Percentiles rank a stretch among this genome's conserved stretches.
Evolutionary conservation across 1,140 invertebrate species (phyloP).

Genomic region (Aphelenchoides besseyi): DNA sequence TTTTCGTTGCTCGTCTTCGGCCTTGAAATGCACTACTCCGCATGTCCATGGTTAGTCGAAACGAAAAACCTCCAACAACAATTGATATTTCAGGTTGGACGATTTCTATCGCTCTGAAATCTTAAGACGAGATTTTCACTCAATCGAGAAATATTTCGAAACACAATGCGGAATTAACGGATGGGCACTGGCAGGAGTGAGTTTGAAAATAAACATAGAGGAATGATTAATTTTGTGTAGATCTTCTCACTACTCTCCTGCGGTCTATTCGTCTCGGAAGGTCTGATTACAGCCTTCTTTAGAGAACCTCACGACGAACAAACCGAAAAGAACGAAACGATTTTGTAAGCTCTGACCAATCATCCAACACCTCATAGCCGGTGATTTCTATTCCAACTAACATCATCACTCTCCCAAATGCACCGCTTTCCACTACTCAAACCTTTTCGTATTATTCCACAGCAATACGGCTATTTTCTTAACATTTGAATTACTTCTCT

Average conservation of each 20-base stretch:
- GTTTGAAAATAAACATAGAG: too few species aligned
- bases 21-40: conserved; percentile 59
- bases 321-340: conserved; percentile 34
- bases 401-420: conserved; percentile 1
- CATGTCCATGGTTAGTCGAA: conserved; percentile 58
- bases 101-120: conserved; percentile 53
- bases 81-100: too few species aligned
- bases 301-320: conserved; percentile 33
- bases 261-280: conserved; percentile 58
- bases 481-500: too few species aligned
- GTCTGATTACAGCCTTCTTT: conserved; percentile 59
- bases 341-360: conserved; percentile 17
- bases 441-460: background rate
- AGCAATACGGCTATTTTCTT: background rate
- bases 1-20: conserved; percentile 58
- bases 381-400: background rate
- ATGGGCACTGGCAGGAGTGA: conserved; percentile 58
- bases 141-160: conserved; percentile 56
- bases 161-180: conserved; percentile 61
- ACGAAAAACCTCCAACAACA: too few species aligned
- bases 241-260: conserved; percentile 61
- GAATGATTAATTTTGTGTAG: too few species aligned
- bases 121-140: conserved; percentile 44
- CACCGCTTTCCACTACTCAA: too few species aligned
- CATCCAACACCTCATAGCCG: background rate